Conservation (phyloP, 2,113 vertebrate genomes). For the Cnemophilus loriae region DNA sequence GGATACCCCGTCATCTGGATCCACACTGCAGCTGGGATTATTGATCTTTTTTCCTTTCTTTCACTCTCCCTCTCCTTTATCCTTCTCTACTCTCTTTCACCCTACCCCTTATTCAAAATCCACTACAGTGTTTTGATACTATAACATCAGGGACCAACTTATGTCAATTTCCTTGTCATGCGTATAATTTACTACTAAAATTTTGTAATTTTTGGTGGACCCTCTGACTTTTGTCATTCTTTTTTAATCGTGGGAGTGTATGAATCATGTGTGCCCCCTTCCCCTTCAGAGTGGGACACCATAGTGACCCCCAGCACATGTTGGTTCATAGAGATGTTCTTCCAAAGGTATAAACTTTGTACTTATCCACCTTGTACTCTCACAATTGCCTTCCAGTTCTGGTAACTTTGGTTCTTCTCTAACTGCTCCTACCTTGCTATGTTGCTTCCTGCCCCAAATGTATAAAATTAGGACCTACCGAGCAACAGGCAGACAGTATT, state of each 20-base stretch:
- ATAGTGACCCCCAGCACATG: neutral
- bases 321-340: neutral
- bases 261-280: neutral
- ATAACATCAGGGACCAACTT: neutral
- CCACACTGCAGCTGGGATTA: neutral
- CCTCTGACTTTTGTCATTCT: neutral
- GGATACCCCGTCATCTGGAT: neutral
- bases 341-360: neutral
- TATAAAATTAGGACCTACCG: neutral
- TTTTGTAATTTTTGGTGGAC: no score
- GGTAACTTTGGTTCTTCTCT: neutral
- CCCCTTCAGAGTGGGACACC: neutral
- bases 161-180: neutral
- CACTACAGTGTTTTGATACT: neutral
- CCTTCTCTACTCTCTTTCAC: neutral
- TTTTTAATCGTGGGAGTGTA: neutral
- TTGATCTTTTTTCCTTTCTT: neutral
- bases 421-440: neutral
- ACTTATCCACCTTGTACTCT: neutral
- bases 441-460: neutral
- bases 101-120: neutral
- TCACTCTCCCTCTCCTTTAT: neutral
- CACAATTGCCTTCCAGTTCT: neutral
- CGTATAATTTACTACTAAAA: neutral
- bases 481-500: neutral